Evolutionary conservation across 2,888 invertebrate species (phyloP).

Genomic region (Epiblema foenella): DNA sequence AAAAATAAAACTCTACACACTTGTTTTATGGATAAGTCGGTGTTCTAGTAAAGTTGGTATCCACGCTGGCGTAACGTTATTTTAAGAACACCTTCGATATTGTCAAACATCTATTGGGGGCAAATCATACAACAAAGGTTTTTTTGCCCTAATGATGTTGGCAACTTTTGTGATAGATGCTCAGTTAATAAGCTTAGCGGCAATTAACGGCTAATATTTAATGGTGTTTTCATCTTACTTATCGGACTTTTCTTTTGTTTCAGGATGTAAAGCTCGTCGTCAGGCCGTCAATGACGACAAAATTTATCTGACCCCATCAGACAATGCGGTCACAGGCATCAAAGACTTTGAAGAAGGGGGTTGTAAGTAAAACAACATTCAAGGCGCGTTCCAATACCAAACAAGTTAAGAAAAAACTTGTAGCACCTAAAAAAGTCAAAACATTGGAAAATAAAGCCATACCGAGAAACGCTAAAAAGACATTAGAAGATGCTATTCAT

Average conservation of each 20-base stretch:
- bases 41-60: constrained; percentile 1
- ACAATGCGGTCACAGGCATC: constrained; percentile 82
- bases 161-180: constrained; percentile 53
- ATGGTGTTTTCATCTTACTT: background rate
- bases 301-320: constrained; percentile 66
- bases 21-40: background rate
- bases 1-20: background rate
- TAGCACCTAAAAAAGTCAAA: constrained; percentile 68
- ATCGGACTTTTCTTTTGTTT: constrained; percentile 63
- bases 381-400: constrained; percentile 63
- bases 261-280: constrained; percentile 73
- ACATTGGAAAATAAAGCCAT: constrained; percentile 65
- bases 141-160: constrained; percentile 59
- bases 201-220: constrained; percentile 21
- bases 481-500: constrained; percentile 60
- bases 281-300: constrained; percentile 72
- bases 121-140: constrained; percentile 58
- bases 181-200: constrained; percentile 36
- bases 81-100: constrained; percentile 53
- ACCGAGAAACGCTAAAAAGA: constrained; percentile 67
- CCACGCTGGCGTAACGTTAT: constrained; percentile 47
- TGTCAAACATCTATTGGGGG: constrained; percentile 62
- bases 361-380: constrained; percentile 69
- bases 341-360: constrained; percentile 79
- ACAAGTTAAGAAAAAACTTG: constrained; percentile 67